Percentiles rank a stretch among this genome's conserved stretches.
These are phyloP conservation scores for Drosophila ananassae DNA, from an alignment of 1,140 invertebrate genomes.

Conservation along the genomic window DNA sequence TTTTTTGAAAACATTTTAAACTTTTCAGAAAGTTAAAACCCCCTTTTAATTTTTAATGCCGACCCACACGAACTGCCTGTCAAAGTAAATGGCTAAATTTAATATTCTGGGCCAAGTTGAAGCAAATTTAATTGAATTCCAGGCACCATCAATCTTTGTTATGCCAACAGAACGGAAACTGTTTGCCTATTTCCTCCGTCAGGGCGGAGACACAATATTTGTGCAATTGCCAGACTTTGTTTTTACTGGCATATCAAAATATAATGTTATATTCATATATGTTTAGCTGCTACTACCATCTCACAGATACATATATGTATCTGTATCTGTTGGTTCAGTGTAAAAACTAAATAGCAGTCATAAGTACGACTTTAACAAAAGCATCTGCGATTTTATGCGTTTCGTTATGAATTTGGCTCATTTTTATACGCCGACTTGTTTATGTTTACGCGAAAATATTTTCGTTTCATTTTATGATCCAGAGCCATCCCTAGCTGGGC, in stretches of 20 bases:
- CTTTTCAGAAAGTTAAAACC: not conserved
- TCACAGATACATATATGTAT: not conserved
- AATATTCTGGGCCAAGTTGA: slow-evolving; percentile 40
- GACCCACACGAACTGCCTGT: not conserved
- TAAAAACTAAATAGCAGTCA: slow-evolving; percentile 43
- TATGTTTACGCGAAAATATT: slow-evolving; percentile 75
- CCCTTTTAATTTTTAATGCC: slow-evolving; percentile 26
- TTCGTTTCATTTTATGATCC: slow-evolving; percentile 69
- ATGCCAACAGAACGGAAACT: slow-evolving; percentile 22
- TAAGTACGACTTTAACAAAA: slow-evolving; percentile 27
- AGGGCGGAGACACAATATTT: slow-evolving; percentile 27
- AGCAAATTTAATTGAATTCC: slow-evolving; percentile 41
- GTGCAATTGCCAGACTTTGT: slow-evolving; percentile 43
- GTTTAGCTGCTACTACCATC: slow-evolving; percentile 20
- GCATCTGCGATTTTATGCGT: slow-evolving; percentile 41
- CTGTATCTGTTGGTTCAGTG: slow-evolving; percentile 24
- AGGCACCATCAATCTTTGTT: slow-evolving; percentile 41
- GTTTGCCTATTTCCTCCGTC: slow-evolving; percentile 33
- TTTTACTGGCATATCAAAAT: slow-evolving; percentile 41
- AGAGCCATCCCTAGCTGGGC: slow-evolving; percentile 1
- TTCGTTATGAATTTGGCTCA: slow-evolving; percentile 42
- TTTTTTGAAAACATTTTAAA: not conserved
- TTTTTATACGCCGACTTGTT: slow-evolving; percentile 55
- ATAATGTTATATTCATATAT: slow-evolving; percentile 40
- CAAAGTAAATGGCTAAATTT: slow-evolving; percentile 4